Evolutionary conservation across 2,797 vertebrate genomes (phyloP), one percentile per base, ranked within the genome.

Genomic region (Masticophis lateralis): DNA sequence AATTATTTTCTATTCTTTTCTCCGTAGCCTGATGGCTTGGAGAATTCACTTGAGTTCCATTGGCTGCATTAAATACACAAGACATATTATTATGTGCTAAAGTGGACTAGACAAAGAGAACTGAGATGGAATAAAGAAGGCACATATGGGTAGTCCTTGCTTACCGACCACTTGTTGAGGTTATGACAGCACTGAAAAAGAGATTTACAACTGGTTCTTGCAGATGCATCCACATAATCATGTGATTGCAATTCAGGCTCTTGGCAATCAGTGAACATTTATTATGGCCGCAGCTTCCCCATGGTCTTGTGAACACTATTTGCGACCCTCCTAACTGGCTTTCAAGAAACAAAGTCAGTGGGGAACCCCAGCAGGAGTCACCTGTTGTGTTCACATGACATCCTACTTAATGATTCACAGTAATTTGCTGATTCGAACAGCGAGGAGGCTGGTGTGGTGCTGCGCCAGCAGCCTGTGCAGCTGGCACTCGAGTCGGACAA

Each of bases 61-160:
- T 89, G 43, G 20, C 51, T 79, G 56, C 37, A 57, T 66, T 93
- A 91, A 20, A 12, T 1, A n/a, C 61, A 1, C 28, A 66, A 63
- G 4, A 5, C 12, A 66, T 63, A 66, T 14, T 66, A n/a, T n/a
- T 66, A n/a, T n/a, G 12, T n/a, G 61, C 11, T 66, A 63, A 63
- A 61, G 60, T 61, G 7, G 88, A 57, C 94, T 47, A 74, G 86
- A 91, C 89, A 61, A 94, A 56, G 79, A 25, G 56, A 87, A 88
- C 28, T 87, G 53, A 93, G 51, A 59, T 94, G 10, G 6, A 69
- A 55, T 0, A 89, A 90, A 88, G 47, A 53, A 27, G 8, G 2
- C 43, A 53, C 3, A 18, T 83, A 5, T 0, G 4, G 37, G 74
- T 47, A 47, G 20, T 83, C 37, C 74, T 83, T 47, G 10, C 74